phyloP scores from a whole-genome alignment of 2,113 vertebrate genomes.

The Sporophila hypoxantha region DNA sequence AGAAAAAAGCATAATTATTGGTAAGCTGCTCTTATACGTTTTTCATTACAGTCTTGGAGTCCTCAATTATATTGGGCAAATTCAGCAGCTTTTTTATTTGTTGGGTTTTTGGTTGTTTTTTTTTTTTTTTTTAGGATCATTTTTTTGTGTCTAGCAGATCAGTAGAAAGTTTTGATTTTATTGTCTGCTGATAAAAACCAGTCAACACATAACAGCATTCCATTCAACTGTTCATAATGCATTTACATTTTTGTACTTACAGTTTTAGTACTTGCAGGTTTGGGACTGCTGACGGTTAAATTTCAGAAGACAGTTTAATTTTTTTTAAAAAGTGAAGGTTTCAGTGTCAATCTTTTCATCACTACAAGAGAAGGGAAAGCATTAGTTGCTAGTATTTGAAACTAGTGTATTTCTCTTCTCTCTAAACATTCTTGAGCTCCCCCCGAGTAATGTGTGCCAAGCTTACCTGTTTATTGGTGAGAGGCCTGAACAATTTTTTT shows the following conservation, averaged over 20 bases:
- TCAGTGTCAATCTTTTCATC: not conserved
- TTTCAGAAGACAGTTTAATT: not conserved
- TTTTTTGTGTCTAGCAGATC: not conserved
- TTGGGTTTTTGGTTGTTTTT: not conserved
- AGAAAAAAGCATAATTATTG: not conserved
- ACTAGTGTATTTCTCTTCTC: not conserved
- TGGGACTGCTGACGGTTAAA: not conserved
- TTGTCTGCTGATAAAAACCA: not conserved
- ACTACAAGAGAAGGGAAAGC: not conserved
- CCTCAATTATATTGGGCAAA: not conserved
- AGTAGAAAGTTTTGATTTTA: not conserved
- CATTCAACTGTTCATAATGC: not conserved
- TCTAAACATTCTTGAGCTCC: not conserved
- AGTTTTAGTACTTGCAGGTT: not conserved
- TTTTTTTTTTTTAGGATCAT: not conserved
- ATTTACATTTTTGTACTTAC: not conserved
- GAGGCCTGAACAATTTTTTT: not conserved
- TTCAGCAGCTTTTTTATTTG: not conserved
- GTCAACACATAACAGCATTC: not conserved
- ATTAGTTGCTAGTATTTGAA: not conserved
- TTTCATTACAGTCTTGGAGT: accelerated
- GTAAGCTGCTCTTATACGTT: not conserved
- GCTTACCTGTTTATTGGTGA: conserved; percentile 12
- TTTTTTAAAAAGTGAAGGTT: not conserved
- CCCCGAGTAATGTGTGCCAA: not conserved